Base-by-base conservation (phyloP, 2,113 vertebrate species). In the Solea senegalensis region DNA sequence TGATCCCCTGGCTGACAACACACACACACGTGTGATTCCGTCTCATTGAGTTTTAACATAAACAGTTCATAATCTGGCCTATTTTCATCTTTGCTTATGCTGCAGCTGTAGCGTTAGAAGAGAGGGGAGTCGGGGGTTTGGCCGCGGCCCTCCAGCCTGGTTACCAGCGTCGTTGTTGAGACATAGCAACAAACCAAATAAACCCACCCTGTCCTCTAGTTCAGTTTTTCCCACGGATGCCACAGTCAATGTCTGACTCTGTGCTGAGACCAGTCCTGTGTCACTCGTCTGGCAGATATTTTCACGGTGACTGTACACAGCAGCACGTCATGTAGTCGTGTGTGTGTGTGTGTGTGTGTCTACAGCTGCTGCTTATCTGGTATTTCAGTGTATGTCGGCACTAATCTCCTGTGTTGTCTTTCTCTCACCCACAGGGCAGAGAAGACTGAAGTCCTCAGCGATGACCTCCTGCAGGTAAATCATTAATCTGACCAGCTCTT, bases 401-500 rank as follows among this genome's bases (percentile, higher is more conserved):
- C 78, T 91, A 76, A 90, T 69, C 63, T 77, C 61, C 21, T 82
- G 16, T 90, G 59, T 81, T 89, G 64, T 81, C 40, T 85, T 90
- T 89, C 34, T 88, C 76, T 91, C 85, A 59, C 76, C 89, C 78
- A 76, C 94, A 99, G 98, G 93, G 98, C 97, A 16, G 98, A 99
- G 94, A 99, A 97, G 89, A 99, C 98, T 0, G 98, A 99, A 93
- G 97, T 99, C 14, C 97, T 99, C 83, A 98, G 95, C 62, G 97
- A 99, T 93, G 98, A 99, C 92, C 95, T 99, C 69, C 69, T 99
- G 68, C 96, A 97, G 96, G 98, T 99, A 95, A 94, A 85, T 87
- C 66, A 87, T 88, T 74, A 54, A 87, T 80, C 28, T n/a, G 58
- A 53, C 72, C 68, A 52, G 43, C 55, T 63, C 49, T 39, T 43